Evolutionary conservation across 2,888 invertebrate species (phyloP).

Genomic region (Hydraecia micacea): DNA sequence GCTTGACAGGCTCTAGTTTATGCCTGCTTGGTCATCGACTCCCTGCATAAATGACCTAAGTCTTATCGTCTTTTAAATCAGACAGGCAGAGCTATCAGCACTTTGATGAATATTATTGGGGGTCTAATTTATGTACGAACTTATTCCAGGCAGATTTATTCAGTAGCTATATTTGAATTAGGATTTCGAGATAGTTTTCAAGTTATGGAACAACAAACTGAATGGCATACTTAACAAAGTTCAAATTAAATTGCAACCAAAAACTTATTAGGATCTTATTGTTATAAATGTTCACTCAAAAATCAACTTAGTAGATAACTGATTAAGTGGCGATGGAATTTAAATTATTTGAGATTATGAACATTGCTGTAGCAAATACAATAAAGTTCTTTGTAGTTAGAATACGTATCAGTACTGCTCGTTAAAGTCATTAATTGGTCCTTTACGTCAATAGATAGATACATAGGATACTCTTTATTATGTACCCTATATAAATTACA

Average conservation of each 20-base stretch:
- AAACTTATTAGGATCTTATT: too few relatives aligned
- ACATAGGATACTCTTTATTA: neutral
- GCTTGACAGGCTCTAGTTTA: neutral
- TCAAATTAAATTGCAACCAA: too few relatives aligned
- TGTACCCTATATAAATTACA: neutral
- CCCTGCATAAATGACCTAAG: neutral
- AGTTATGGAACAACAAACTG: neutral
- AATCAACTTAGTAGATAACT: too few relatives aligned
- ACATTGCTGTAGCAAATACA: neutral
- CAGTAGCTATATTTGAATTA: neutral
- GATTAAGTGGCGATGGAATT: too few relatives aligned
- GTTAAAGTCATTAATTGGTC: neutral
- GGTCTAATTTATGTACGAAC: neutral
- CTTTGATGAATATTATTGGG: neutral
- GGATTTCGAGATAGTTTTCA: neutral
- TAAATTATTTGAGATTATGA: too few relatives aligned
- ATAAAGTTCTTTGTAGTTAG: neutral
- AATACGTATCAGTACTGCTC: neutral
- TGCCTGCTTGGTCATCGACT: conserved; percentile 9
- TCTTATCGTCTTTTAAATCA: conserved; percentile 20
- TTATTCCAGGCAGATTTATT: too few relatives aligned
- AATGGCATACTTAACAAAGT: too few relatives aligned
- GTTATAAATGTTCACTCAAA: too few relatives aligned
- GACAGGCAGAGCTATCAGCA: conserved; percentile 15
- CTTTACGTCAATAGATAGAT: neutral